These are phyloP conservation scores for Pangasius krempfi DNA, from an alignment of 2,797 vertebrate genomes.

Conservation along the genomic window DNA sequence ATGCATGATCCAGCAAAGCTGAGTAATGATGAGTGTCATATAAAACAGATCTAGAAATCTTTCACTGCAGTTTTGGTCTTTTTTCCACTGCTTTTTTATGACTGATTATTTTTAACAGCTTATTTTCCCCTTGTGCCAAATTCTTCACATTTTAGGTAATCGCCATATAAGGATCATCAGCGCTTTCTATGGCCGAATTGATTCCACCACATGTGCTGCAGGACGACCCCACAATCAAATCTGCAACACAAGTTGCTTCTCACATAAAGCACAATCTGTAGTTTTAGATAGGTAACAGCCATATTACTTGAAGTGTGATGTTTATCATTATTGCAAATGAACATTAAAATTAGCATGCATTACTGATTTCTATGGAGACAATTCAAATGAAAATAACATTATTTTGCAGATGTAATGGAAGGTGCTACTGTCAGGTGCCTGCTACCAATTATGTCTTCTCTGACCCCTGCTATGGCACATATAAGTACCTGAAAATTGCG, in stretches of 20 bases:
- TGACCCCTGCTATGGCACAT: slow-evolving; percentile 38
- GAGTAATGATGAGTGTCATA: not conserved
- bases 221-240: not conserved
- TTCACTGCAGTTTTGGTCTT: not conserved
- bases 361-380: not conserved
- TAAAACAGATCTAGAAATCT: not conserved
- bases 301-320: not conserved
- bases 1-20: not conserved
- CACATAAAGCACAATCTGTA: too few species aligned
- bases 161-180: not conserved
- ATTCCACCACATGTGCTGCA: not conserved
- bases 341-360: not conserved
- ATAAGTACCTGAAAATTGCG: slow-evolving; percentile 36
- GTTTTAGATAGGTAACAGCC: too few species aligned
- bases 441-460: slow-evolving; percentile 35
- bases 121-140: not conserved
- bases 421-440: not conserved
- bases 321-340: not conserved
- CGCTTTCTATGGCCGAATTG: not conserved
- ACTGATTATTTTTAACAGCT: not conserved
- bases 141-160: not conserved
- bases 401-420: slow-evolving; percentile 40
- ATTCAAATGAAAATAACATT: not conserved
- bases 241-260: too few species aligned
- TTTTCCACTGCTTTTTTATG: not conserved